Base-by-base conservation (phyloP, 2,113 vertebrate genomes). In the Hippopotamus amphibius region DNA sequence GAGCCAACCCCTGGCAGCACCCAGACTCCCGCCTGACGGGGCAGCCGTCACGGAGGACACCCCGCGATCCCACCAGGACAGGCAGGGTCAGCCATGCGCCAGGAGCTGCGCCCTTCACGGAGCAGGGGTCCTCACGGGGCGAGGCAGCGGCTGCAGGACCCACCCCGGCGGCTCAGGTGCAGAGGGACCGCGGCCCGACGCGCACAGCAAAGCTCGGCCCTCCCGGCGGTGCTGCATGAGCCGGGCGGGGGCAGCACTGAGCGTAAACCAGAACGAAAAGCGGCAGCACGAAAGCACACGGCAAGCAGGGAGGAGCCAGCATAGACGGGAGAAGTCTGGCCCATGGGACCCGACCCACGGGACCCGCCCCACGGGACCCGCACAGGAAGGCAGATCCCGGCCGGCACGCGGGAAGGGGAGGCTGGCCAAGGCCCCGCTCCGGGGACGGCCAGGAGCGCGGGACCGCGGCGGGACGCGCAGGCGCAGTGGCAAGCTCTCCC, bases 41-140 rank as follows among this genome's bases (percentile, higher is more conserved):
- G 43, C 11, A 37, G 24, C 48, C 12, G 3, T 9, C 61, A 37
- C 8, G 28, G 43, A n/a, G 53, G 79, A 21, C 4, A 3, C 28
- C 41, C 5, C 8, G 7, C 5, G 4, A 65, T 9, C 82, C 61
- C 12, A 1, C n/a, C 57, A 77, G 46, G 17, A 55, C 6, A 1
- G 24, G 43, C 22, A 41, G 16, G 37, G 16, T 57, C 50, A n/a
- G 50, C 66, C 4, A 0, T 0, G 4, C 24, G 65, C 24, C 22
- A 19, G n/a, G n/a, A 57, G 22, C 11, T n/a, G 43, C 0, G 17
- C 30, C 43, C 43, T 24, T 19, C 53, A 55, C 53, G 7, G 5
- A 55, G 53, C 17, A 2, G 0, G 26, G n/a, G 12, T 41, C 61
- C 37, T 22, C 3, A 1, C 7, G 57, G 55, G 43, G 24, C 4